Base-by-base conservation (phyloP, 53 echinoderm and acorn worm genomes). In the Holothuria scabra region DNA sequence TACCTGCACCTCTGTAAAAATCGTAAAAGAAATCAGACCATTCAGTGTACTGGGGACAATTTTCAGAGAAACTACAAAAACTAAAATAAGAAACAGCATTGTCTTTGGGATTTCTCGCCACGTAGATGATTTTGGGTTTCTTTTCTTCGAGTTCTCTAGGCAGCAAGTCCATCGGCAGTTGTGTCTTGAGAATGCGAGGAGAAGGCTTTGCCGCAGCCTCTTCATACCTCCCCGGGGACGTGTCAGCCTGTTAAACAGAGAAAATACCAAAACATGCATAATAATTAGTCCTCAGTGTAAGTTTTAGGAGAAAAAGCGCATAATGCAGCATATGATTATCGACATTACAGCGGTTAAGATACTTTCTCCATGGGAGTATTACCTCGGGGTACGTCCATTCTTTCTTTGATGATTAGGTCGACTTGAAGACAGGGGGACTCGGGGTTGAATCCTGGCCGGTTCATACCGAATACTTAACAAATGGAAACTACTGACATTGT, bases 121-220 rank as follows among this genome's bases (percentile, higher is more conserved):
- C 85, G 82, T 89, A 89, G 28, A 89, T 49, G 83, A 83, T 61
- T 71, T 88, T 88, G 30, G 88, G 88, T 75, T 88, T 88, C 92
- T 90, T 92, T 21, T 87, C 86, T 23, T 74, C 62, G 20, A 95
- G 58, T 75, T 92, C 87, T 30, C 57, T 60, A 5, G 95, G 95
- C 2, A 95, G 86, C 60, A 88, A 86, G 12, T 79, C 78, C 19
- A 85, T 83, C n/a, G 83, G 78, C 2, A 95, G 89, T 34, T 95
- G 95, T 12, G 92, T 95, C 89, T 95, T 95, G 44, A 95, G 86
- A 44, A 88, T 61, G 12, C 95, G 85, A 2, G 95, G 95, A 18
- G 86, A 84, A 30, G 86, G 70, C 86, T 86, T 71, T 10, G 72
- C 55, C 32, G 19, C 79, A 30, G 74, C 72, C 10, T 66, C 48